Evolutionary conservation across 2,113 vertebrate species (phyloP).

Genomic region (Panthera leo): DNA sequence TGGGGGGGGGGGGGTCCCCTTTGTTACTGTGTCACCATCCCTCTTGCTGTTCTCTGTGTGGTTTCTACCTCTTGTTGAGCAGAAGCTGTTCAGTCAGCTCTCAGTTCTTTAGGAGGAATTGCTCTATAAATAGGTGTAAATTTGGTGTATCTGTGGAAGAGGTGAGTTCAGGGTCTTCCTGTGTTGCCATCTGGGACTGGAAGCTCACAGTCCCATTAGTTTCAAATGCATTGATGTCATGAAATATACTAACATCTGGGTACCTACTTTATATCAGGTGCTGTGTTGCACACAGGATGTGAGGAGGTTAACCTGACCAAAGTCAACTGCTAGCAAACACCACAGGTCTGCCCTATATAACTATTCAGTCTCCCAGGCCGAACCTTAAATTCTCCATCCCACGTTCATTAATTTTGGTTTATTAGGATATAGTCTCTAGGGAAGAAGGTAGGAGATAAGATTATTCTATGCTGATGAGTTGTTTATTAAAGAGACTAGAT

Average conservation of each 20-base stretch:
- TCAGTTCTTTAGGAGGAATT: background rate
- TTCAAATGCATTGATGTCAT: background rate
- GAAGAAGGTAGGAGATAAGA: background rate
- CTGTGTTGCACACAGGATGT: background rate
- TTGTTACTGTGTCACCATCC: background rate
- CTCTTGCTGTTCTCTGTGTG: background rate
- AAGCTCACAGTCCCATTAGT: background rate
- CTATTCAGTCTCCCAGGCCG: background rate
- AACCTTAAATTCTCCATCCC: background rate
- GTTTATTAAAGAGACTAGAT: conserved; percentile 54
- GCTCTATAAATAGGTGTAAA: background rate
- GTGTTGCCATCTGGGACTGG: background rate
- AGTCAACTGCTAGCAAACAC: background rate
- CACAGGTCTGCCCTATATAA: background rate
- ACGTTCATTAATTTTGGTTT: background rate
- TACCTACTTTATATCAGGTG: background rate
- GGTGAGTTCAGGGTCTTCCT: background rate
- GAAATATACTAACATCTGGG: background rate
- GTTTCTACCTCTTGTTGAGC: background rate
- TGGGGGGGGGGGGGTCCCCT: background rate
- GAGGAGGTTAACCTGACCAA: background rate
- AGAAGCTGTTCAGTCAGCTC: background rate
- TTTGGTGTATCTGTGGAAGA: background rate
- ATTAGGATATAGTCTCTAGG: background rate
- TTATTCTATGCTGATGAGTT: background rate